phyloP scores from a whole-genome alignment of 2,888 invertebrate species.

The Papilio demoleus region DNA sequence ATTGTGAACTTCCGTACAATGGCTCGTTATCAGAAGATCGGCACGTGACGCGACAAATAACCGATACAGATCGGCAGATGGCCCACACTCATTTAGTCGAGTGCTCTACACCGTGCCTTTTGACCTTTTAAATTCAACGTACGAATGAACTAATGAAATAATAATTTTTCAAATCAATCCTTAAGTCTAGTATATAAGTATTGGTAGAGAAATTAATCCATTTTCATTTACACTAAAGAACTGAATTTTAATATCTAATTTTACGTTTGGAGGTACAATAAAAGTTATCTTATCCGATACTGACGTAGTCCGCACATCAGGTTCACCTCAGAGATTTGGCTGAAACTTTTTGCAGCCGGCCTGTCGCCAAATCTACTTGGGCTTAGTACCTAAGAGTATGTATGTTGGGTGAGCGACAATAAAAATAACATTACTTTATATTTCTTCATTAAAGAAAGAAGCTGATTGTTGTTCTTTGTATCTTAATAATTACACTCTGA shows the following conservation, averaged over 20 bases:
- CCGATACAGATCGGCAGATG: conserved; percentile 53
- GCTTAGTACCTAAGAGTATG: too few relatives aligned
- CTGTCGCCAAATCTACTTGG: too few relatives aligned
- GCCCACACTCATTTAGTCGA: conserved; percentile 42
- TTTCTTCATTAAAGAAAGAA: too few relatives aligned
- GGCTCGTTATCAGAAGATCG: conserved; percentile 50
- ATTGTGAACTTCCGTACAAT: conserved; percentile 51
- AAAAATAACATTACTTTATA: too few relatives aligned
- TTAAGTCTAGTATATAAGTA: neutral
- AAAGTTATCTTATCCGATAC: too few relatives aligned
- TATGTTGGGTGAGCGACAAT: too few relatives aligned
- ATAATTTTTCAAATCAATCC: neutral
- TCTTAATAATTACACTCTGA: too few relatives aligned
- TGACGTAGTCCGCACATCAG: too few relatives aligned
- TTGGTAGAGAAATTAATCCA: neutral
- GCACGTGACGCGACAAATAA: conserved; percentile 54
- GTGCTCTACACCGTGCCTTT: conserved; percentile 27
- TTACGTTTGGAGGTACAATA: neutral
- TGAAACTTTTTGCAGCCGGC: too few relatives aligned
- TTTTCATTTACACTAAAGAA: neutral
- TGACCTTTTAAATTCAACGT: conserved; percentile 27
- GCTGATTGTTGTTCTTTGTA: too few relatives aligned
- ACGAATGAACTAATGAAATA: conserved; percentile 4
- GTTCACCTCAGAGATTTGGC: too few relatives aligned
- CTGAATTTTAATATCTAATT: neutral